phyloP scores from a whole-genome alignment of 1,140 invertebrate genomes.

The Muscidifurax raptorellus region DNA sequence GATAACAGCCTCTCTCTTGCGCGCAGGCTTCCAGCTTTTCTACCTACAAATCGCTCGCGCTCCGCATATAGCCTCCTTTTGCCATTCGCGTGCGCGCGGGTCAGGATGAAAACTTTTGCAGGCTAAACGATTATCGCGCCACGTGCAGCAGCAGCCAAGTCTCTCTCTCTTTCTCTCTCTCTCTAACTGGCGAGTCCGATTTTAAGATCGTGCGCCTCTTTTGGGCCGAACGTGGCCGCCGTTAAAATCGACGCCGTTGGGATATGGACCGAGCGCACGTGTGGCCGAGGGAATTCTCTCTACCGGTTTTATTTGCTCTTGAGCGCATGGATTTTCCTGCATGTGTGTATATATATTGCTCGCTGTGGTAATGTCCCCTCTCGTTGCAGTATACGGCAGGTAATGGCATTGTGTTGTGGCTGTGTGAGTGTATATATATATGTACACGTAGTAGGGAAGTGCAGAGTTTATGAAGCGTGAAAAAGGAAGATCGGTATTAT shows the following conservation, averaged over 20 bases:
- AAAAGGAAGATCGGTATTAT: background rate
- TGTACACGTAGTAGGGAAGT: background rate
- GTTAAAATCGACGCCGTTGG: constrained; percentile 13
- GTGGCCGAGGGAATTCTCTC: constrained; percentile 15
- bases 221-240: constrained; percentile 27
- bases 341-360: too few species aligned
- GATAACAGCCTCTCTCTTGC: constrained; percentile 23
- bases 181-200: constrained; percentile 19
- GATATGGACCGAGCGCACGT: background rate
- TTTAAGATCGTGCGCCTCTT: constrained; percentile 36
- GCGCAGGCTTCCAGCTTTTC: constrained; percentile 15
- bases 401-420: background rate
- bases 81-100: constrained; percentile 12
- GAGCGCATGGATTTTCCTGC: background rate
- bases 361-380: too few species aligned
- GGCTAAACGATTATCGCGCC: constrained; percentile 36
- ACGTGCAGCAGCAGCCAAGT: constrained; percentile 24
- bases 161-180: background rate
- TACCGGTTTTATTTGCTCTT: background rate
- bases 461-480: background rate
- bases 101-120: constrained; percentile 24
- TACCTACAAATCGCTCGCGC: constrained; percentile 38
- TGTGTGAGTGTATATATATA: too few species aligned
- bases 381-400: background rate
- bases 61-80: constrained; percentile 26